These are phyloP conservation scores for Alcedo atthis DNA, from an alignment of 2,797 vertebrate genomes.

Conservation along the genomic window DNA sequence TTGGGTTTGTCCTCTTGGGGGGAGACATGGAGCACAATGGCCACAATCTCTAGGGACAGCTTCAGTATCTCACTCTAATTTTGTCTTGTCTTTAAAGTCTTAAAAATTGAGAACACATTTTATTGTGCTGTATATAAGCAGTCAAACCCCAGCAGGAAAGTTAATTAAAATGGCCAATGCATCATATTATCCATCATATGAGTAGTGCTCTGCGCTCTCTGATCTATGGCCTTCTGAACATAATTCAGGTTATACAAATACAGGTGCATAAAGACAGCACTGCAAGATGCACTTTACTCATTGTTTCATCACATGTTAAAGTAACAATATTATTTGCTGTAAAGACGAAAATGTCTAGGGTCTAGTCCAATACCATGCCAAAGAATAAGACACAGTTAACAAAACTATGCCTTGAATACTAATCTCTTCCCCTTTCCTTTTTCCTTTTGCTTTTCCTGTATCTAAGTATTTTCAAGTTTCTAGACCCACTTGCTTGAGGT, in stretches of 20 bases:
- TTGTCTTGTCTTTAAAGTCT: background rate
- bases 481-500: background rate
- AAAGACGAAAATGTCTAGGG: background rate
- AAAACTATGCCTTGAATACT: background rate
- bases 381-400: background rate
- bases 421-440: background rate
- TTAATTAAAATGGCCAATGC: constrained; percentile 35
- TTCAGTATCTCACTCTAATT: background rate
- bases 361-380: background rate
- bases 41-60: background rate
- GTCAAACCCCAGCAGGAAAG: background rate
- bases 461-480: background rate
- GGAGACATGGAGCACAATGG: background rate
- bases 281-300: background rate
- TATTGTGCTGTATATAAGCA: background rate
- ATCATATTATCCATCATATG: background rate
- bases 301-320: background rate
- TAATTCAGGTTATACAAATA: background rate
- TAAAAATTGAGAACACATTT: background rate
- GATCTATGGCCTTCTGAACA: background rate
- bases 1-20: background rate
- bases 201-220: background rate
- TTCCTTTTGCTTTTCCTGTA: background rate
- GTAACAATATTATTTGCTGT: background rate
- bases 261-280: background rate